Percentiles rank a stretch among this genome's conserved stretches.
Conservation (phyloP, 2,888 invertebrate species). For the Aphodius granarius region DNA sequence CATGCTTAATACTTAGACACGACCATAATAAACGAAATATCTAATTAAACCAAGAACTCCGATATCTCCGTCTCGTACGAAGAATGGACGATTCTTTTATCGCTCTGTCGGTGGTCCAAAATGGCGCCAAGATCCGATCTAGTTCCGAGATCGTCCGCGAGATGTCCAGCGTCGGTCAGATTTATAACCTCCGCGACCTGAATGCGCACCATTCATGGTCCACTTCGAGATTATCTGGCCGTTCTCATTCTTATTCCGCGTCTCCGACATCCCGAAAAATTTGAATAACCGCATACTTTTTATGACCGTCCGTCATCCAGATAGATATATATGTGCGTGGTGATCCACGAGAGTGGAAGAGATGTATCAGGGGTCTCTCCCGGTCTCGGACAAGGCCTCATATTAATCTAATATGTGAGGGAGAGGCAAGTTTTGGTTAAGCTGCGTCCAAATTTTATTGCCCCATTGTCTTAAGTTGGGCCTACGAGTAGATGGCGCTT, state of each 20-base stretch:
- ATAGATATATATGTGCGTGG: background rate
- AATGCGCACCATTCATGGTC: slow-evolving; percentile 6
- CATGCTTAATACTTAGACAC: background rate
- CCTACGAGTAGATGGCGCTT: background rate
- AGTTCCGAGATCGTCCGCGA: slow-evolving; percentile 46
- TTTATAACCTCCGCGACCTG: slow-evolving; percentile 41
- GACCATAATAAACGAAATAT: background rate
- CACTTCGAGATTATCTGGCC: background rate
- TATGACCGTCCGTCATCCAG: background rate
- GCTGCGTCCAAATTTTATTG: background rate
- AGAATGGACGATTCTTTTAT: background rate
- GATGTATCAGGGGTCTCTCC: background rate
- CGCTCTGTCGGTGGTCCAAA: slow-evolving; percentile 42
- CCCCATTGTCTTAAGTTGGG: background rate
- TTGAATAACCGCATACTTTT: background rate
- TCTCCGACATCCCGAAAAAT: background rate
- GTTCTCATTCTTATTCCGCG: background rate
- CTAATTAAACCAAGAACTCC: background rate
- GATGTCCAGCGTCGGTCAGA: slow-evolving; percentile 42
- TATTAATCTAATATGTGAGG: background rate
- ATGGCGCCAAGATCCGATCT: slow-evolving; percentile 47
- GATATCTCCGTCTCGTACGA: background rate
- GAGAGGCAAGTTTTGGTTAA: background rate
- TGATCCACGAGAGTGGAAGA: background rate
- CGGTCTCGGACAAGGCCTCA: background rate